Evolutionary conservation across 2,888 invertebrate species (phyloP), one percentile per base, ranked within the genome.

Genomic region (Clunio marinus): DNA sequence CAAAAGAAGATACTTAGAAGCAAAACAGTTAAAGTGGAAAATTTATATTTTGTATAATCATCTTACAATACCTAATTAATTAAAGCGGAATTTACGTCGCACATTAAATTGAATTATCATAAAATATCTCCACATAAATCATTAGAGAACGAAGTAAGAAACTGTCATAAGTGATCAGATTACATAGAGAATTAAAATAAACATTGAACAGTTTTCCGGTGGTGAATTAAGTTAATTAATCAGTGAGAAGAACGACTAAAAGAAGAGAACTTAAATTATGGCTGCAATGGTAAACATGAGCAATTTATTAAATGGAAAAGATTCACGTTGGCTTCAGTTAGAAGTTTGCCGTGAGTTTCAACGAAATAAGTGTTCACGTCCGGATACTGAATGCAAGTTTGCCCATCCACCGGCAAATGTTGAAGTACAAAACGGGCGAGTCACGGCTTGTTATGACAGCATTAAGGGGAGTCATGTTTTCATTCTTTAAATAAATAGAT

Each of bases 381-480:
- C 96, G 73, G 98, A 99, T 84, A 93, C 95, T 80, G 98, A 99
- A 83, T 99, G 99, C 89, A 99, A 99, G 86, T 99, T 98, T 82
- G 99, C 99, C 74, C 99, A 99, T 86, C 99, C 99, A 72, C 97
- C 98, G 73, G 91, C 95, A 76, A 98, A 98, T 82, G 98, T 99
- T 77, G 99, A 99, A 84, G 96, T 99, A 78, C 98, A 98, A 85
- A 99, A 98, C 83, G 99, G 99, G 80, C 88, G 97, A 78, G 99
- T 99, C 78, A 98, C 97, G 76, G 99, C 99, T 76, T 99, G 99
- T 86, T 99, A 98, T 88, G 99, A 99, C 86, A 97, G 96, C 84
- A 98, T 99, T 83, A 99, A 99, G 96, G 99, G 99, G 83, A 85
- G 88, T 55, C 32, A 32, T 4, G n/a, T n/a, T n/a, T 32, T 32